Percentiles rank a stretch among this genome's conserved stretches.
phyloP scores from a whole-genome alignment of 2,113 vertebrate genomes.

The Aptenodytes forsteri region DNA sequence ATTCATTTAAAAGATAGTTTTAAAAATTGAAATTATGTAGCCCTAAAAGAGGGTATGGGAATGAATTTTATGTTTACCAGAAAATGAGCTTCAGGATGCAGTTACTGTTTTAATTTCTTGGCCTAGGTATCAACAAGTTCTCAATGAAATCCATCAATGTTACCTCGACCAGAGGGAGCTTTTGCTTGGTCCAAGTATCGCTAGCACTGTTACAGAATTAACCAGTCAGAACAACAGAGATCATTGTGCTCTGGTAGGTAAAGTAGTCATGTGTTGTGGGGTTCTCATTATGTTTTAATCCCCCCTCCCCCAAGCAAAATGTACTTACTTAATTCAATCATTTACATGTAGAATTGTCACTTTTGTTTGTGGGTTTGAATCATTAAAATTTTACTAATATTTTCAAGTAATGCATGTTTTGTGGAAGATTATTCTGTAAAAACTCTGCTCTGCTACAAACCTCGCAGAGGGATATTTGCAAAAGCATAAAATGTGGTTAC shows the following conservation, averaged over 20 bases:
- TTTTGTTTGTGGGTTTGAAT: neutral
- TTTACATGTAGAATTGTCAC: neutral
- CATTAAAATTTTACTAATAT: neutral
- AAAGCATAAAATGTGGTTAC: neutral
- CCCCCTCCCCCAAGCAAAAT: neutral
- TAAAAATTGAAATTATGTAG: neutral
- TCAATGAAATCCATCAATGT: slow-evolving; percentile 93
- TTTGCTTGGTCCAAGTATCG: slow-evolving; percentile 90
- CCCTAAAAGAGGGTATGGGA: neutral
- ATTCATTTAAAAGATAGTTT: neutral
- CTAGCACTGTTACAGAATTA: slow-evolving; percentile 92
- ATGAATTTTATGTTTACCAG: neutral
- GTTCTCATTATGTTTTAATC: neutral
- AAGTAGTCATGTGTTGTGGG: neutral
- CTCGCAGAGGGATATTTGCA: neutral
- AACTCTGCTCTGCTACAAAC: neutral
- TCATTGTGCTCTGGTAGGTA: slow-evolving; percentile 93
- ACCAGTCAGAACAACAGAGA: slow-evolving; percentile 94
- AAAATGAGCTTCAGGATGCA: neutral
- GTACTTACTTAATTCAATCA: neutral
- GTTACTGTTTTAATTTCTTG: neutral
- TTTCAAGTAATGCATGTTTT: neutral
- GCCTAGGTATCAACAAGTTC: slow-evolving; percentile 90
- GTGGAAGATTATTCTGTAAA: neutral
- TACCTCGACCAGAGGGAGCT: slow-evolving; percentile 93